Evolutionary conservation across 64 coral and sea anemone genomes (phyloP).

Genomic region (Stichodactyla helianthus): DNA sequence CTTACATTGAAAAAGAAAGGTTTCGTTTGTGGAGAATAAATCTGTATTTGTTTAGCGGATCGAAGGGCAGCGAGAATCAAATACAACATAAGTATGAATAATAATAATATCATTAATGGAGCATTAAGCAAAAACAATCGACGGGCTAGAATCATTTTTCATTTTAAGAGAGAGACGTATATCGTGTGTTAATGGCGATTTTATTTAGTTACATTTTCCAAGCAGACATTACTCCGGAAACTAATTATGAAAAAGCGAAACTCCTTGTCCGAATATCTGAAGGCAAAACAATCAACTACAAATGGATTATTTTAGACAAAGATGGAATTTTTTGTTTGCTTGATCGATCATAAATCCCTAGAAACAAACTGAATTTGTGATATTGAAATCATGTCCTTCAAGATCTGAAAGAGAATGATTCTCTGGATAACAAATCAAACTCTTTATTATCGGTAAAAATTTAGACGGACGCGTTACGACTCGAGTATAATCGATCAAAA

Average conservation of each 20-base stretch:
- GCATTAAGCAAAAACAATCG: neutral
- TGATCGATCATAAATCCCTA: neutral
- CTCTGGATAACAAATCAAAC: neutral
- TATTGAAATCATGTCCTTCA: neutral
- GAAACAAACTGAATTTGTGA: neutral
- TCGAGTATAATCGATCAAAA: conserved; percentile 12
- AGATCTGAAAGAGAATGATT: neutral
- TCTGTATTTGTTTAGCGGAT: conserved; percentile 15
- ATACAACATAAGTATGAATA: neutral
- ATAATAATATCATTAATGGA: neutral
- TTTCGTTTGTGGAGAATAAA: neutral
- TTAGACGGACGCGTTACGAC: neutral
- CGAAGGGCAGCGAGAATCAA: neutral
- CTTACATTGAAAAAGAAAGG: neutral
- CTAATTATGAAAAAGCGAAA: conserved; percentile 12
- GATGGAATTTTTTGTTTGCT: conserved; percentile 4
- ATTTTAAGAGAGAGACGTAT: neutral
- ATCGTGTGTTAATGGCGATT: neutral
- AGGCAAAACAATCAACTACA: neutral
- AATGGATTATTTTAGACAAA: neutral
- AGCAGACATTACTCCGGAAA: conserved; percentile 8
- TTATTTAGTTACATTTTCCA: neutral
- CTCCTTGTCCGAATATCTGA: conserved; percentile 4
- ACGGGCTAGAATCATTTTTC: neutral
- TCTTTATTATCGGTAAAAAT: neutral